Evolutionary conservation across 2,888 invertebrate species (phyloP).

Genomic region (Julus scanicus): DNA sequence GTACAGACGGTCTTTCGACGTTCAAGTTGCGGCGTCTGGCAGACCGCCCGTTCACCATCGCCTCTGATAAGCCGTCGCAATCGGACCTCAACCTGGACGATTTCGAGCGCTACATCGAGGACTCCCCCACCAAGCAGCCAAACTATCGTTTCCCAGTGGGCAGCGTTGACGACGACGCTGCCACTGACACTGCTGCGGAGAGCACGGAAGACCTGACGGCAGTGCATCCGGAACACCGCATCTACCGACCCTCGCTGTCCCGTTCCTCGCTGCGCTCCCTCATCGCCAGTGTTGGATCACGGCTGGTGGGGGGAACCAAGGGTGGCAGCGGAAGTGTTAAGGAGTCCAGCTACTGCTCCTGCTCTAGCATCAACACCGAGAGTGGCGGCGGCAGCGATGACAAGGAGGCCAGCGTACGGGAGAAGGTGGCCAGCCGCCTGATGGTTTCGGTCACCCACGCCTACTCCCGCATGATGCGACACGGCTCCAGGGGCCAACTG

Average conservation of each 20-base stretch:
- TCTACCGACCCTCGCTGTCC: constrained; percentile 74
- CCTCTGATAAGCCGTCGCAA: constrained; percentile 73
- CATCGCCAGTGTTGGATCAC: constrained; percentile 62
- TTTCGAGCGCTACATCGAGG: constrained; percentile 70
- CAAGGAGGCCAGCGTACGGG: constrained; percentile 58
- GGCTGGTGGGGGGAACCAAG: constrained; percentile 59
- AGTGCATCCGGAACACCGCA: constrained; percentile 82
- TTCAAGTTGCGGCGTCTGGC: constrained; percentile 67
- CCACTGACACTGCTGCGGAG: constrained; percentile 63
- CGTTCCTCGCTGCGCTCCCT: constrained; percentile 64
- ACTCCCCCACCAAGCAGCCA: constrained; percentile 52
- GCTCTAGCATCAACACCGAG: constrained; percentile 63
- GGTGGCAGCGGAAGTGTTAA: not conserved
- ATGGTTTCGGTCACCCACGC: constrained; percentile 65
- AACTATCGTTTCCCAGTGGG: constrained; percentile 57
- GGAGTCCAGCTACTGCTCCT: constrained; percentile 59
- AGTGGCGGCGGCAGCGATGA: not conserved
- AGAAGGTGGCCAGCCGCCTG: constrained; percentile 61
- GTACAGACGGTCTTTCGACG: not conserved
- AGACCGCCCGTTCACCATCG: constrained; percentile 77
- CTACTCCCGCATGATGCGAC: constrained; percentile 65
- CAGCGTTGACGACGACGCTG: constrained; percentile 62
- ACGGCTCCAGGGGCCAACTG: constrained; percentile 60
- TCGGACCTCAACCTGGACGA: constrained; percentile 77
- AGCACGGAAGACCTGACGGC: constrained; percentile 67